Evolutionary conservation across 2,888 invertebrate genomes (phyloP).

Genomic region (Caenorhabditis zanzibari): DNA sequence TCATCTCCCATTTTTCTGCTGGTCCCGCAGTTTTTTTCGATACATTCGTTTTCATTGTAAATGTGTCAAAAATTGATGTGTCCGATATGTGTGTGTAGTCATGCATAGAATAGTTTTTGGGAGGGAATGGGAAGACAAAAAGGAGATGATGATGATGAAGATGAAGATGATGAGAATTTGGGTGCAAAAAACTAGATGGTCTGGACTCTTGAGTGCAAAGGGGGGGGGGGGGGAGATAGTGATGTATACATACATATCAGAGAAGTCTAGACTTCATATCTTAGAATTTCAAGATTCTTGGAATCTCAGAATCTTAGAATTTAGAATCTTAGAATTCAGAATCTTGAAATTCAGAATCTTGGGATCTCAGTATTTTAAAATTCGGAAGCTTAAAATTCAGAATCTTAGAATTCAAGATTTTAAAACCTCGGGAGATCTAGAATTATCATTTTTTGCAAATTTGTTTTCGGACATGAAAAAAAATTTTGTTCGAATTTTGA

Average conservation of each 20-base stretch:
- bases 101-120: slow-evolving; percentile 14
- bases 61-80: slow-evolving; percentile 47
- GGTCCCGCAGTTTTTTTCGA: background rate
- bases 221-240: background rate
- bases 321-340: too few relatives aligned
- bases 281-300: too few relatives aligned
- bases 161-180: slow-evolving; percentile 1
- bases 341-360: too few relatives aligned
- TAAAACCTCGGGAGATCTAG: too few relatives aligned
- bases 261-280: background rate
- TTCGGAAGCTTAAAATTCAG: too few relatives aligned
- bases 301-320: too few relatives aligned
- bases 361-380: too few relatives aligned
- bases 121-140: background rate
- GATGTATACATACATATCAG: too few relatives aligned
- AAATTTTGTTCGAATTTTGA: too few relatives aligned
- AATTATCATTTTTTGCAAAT: too few relatives aligned
- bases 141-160: background rate
- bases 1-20: background rate
- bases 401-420: too few relatives aligned
- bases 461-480: too few relatives aligned
- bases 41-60: slow-evolving; percentile 14
- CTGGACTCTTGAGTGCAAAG: background rate
- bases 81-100: slow-evolving; percentile 12
- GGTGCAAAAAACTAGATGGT: slow-evolving; percentile 11